Evolutionary conservation across 2,888 invertebrate genomes (phyloP).

Genomic region (Lasioglossum pauxillum): DNA sequence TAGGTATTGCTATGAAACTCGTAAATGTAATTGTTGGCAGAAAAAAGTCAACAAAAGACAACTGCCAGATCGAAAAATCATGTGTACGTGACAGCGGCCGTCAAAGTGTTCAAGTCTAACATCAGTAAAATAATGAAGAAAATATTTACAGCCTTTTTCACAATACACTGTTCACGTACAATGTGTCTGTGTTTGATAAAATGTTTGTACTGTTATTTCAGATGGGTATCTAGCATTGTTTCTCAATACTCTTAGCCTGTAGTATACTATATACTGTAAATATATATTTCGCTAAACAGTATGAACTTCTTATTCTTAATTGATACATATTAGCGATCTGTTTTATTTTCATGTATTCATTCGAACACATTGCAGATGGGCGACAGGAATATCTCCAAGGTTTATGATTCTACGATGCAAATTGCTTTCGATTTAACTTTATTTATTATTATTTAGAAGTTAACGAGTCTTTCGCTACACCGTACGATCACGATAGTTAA

Average conservation of each 20-base stretch:
- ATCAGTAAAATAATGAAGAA: not conserved
- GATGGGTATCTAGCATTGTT: constrained; percentile 76
- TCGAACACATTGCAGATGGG: constrained; percentile 58
- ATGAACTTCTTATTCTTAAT: constrained; percentile 56
- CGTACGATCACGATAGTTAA: constrained; percentile 56
- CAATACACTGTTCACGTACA: not conserved
- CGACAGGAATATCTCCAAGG: constrained; percentile 48
- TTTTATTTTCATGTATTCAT: constrained; percentile 57
- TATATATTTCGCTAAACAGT: constrained; percentile 61
- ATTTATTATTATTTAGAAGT: constrained; percentile 69
- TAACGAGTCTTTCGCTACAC: constrained; percentile 46
- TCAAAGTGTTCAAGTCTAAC: not conserved
- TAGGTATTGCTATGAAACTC: not conserved
- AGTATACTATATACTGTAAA: constrained; percentile 73
- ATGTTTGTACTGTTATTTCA: constrained; percentile 46
- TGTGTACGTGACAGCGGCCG: not conserved
- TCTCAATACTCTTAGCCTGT: constrained; percentile 80
- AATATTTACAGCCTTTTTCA: not conserved
- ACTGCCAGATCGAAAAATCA: not conserved
- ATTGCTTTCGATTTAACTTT: constrained; percentile 64
- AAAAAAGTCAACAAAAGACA: not conserved
- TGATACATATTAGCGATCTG: constrained; percentile 55
- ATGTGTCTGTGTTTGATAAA: constrained; percentile 31
- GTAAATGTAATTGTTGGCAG: not conserved
- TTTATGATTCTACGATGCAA: constrained; percentile 51